Conservation (phyloP, 2,113 vertebrate genomes). For the Hiodon alosoides region DNA sequence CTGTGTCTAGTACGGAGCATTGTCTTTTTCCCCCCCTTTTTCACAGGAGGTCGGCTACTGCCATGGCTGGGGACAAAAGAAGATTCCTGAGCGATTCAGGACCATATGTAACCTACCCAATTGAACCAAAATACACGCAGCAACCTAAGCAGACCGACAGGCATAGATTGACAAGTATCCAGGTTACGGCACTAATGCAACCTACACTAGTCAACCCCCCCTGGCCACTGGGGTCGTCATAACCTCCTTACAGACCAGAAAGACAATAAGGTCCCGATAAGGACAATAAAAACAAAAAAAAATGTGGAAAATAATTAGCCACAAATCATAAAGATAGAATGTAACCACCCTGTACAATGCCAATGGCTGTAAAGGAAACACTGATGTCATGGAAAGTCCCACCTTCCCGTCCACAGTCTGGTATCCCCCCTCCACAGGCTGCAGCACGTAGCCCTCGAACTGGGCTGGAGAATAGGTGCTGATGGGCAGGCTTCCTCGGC, state of each 20-base stretch:
- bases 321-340: not conserved
- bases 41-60: too few relatives aligned
- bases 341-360: not conserved
- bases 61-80: not conserved
- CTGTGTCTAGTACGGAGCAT: not conserved
- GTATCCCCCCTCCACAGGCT: conserved; percentile 70
- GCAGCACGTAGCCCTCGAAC: conserved; percentile 85
- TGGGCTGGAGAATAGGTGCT: conserved; percentile 61
- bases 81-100: not conserved
- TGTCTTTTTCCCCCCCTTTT: not conserved
- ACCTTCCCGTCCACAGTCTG: conserved; percentile 86
- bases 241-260: too few relatives aligned
- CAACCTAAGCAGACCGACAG: too few relatives aligned
- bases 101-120: too few relatives aligned
- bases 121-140: too few relatives aligned
- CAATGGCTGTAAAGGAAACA: not conserved
- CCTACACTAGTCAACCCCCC: too few relatives aligned
- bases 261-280: too few relatives aligned
- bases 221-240: too few relatives aligned
- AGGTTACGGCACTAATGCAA: too few relatives aligned
- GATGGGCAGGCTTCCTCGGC: conserved; percentile 73
- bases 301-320: too few relatives aligned
- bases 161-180: too few relatives aligned
- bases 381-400: not conserved
- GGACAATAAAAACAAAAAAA: too few relatives aligned